Base-by-base conservation (phyloP, 2,888 invertebrate species). In the Lacanobia wlatinum region DNA sequence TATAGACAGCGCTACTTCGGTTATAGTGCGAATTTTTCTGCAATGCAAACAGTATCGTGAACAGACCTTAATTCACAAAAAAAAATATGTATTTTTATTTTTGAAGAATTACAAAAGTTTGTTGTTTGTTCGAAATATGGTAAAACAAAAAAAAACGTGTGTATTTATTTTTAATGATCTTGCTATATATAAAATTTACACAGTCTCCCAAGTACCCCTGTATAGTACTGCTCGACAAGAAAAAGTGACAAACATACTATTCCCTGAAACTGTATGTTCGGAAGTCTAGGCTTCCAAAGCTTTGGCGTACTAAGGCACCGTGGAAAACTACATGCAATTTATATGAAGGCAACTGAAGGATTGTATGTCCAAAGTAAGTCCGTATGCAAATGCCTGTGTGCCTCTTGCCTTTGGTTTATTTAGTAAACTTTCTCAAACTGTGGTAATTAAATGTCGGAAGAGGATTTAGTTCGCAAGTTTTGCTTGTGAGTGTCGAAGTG, bases 401-500 rank as follows among this genome's bases (percentile, higher is more conserved):
- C 65, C 21, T 23, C 56, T 63, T 65, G 50, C 21, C 64, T 69
- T n/a, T 66, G 48, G 68, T 73, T 77, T 77, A 73, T 81, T 68
- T 43, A 78, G 60, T 23, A 10, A 73, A 78, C 55, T 84, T 75
- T 63, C 61, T 21, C 63, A 72, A 81, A 81, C 77, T 78, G 67
- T 28, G n/a, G 62, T 70, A 82, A 78, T 84, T 84, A 78, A 82
- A 82, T 82, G 78, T 70, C 40, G 52, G 50, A 70, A 73, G 68
- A 55, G 62, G 60, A 63, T 73, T 82, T 55, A 38, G 59, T 65
- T 64, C 9, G 53, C 10, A 70, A 73, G 73, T 67, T 77, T 59
- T 59, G 38, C 18, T 21, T 66, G 64, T 16, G 28, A 52, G 4
- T 61, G 28, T 43, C 64, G 6, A 46, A 46, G 55, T 55, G 53